Conservation (phyloP, 2,888 invertebrate species). For the Dicycla oo region DNA sequence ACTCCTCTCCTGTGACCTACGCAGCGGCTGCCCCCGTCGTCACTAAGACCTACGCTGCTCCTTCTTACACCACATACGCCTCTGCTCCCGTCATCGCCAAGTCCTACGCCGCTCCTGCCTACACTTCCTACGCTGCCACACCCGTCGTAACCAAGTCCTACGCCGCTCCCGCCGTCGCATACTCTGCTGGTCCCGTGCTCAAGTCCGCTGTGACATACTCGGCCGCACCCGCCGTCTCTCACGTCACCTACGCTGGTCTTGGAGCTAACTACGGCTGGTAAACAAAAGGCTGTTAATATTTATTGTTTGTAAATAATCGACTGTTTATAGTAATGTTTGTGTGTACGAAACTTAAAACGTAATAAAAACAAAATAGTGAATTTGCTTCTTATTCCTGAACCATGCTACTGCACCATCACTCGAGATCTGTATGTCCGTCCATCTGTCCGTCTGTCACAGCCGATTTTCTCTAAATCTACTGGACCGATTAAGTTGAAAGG, state of each 20-base stretch:
- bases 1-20: slow-evolving; percentile 80
- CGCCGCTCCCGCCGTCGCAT: slow-evolving; percentile 75
- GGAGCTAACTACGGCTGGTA: slow-evolving; percentile 81
- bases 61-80: slow-evolving; percentile 29
- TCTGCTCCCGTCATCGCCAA: slow-evolving; percentile 75
- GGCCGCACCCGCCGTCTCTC: slow-evolving; percentile 78
- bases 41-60: slow-evolving; percentile 76
- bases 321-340: slow-evolving; percentile 52
- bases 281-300: slow-evolving; percentile 66
- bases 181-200: slow-evolving; percentile 67
- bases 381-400: neutral
- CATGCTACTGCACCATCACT: no score
- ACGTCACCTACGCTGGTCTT: slow-evolving; percentile 88
- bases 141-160: slow-evolving; percentile 80
- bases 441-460: no score
- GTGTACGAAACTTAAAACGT: slow-evolving; percentile 35
- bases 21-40: slow-evolving; percentile 71
- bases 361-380: slow-evolving; percentile 44
- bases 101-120: slow-evolving; percentile 73
- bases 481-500: no score
- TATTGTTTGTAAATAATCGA: slow-evolving; percentile 52
- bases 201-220: slow-evolving; percentile 83
- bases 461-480: no score
- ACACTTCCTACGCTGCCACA: slow-evolving; percentile 74
- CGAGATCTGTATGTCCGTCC: neutral